Conservation (phyloP, 2,888 invertebrate species). For the Scotopteryx bipunctaria region DNA sequence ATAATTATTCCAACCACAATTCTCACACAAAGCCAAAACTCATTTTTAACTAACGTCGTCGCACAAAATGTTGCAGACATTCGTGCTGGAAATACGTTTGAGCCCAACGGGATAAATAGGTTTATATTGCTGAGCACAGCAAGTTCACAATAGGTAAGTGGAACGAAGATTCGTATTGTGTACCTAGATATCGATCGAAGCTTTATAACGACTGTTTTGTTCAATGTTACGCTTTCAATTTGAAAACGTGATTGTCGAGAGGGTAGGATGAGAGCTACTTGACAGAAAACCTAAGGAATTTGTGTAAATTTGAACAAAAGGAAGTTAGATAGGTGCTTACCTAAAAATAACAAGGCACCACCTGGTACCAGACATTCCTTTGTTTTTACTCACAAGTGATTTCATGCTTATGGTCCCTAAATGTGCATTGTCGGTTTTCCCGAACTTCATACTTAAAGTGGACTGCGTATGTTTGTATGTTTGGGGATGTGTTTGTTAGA, state of each 20-base stretch:
- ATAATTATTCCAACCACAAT: slow-evolving; percentile 60
- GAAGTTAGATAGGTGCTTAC: neutral
- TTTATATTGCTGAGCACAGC: slow-evolving; percentile 27
- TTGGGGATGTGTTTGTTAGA: too few species aligned
- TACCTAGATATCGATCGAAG: slow-evolving; percentile 12
- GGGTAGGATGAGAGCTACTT: slow-evolving; percentile 13
- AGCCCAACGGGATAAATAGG: slow-evolving; percentile 28
- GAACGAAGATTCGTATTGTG: slow-evolving; percentile 22
- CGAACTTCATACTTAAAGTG: too few species aligned
- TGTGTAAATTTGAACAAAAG: slow-evolving; percentile 11
- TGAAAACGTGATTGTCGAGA: slow-evolving; percentile 10
- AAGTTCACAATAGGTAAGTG: slow-evolving; percentile 28
- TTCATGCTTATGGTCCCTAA: too few species aligned
- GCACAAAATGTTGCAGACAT: slow-evolving; percentile 49
- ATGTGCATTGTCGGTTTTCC: too few species aligned
- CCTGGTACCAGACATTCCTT: too few species aligned
- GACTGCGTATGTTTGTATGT: too few species aligned
- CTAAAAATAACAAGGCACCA: too few species aligned
- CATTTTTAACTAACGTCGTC: slow-evolving; percentile 55
- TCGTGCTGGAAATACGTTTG: slow-evolving; percentile 35
- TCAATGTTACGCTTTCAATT: slow-evolving; percentile 20
- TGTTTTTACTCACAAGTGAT: too few species aligned
- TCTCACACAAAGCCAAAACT: slow-evolving; percentile 57
- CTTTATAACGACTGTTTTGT: slow-evolving; percentile 24
- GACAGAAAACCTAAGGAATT: slow-evolving; percentile 8